Evolutionary conservation across 2,113 vertebrate species (phyloP), one percentile per base, ranked within the genome.

Genomic region (Sinocyclocheilus maitianheensis): DNA sequence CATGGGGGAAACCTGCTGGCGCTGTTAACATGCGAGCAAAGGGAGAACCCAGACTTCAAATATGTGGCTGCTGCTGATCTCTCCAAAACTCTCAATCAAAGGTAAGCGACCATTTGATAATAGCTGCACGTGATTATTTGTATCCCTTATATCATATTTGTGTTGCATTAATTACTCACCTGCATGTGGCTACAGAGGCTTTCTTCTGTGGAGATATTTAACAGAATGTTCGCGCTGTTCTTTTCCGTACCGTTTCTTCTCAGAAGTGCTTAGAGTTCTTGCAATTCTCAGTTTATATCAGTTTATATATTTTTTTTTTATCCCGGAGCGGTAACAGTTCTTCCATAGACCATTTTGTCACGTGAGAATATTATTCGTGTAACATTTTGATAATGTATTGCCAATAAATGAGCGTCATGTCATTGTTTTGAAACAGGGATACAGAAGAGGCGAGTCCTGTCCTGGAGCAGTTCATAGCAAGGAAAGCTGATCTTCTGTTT

Each of bases 401-500:
- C 0, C 13, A 51, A 4, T 2, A 4, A 51, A 4, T 58, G 0
- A 58, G 43, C 7, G 43, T 43, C 22, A 8, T 58, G 5, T 22
- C 6, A 8, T 58, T 58, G 74, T 2, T 69, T 71, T 77, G 77
- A 72, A 96, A 96, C 89, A 95, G 94, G 77, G 95, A 94, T 87
- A 93, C 90, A 75, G 89, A 91, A 53, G 84, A 92, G 78, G 81
- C 92, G 30, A 96, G 93, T 86, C 90, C 91, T 58, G 95, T 98
- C 80, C 95, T 99, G 80, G 96, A 97, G 88, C 97, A 97, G 71
- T 98, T 99, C 84, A 97, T 99, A 71, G 96, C 97, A 55, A 96
- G 96, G 86, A 99, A 99, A 85, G 98, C 98, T 0, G 98, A 99
- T 88, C 94, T 99, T 14, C 95, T 99, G 0, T 99, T 99, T 88